Evolutionary conservation across 2,797 vertebrate species (phyloP), one percentile per base, ranked within the genome.

Genomic region (Hoplostethus atlanticus): DNA sequence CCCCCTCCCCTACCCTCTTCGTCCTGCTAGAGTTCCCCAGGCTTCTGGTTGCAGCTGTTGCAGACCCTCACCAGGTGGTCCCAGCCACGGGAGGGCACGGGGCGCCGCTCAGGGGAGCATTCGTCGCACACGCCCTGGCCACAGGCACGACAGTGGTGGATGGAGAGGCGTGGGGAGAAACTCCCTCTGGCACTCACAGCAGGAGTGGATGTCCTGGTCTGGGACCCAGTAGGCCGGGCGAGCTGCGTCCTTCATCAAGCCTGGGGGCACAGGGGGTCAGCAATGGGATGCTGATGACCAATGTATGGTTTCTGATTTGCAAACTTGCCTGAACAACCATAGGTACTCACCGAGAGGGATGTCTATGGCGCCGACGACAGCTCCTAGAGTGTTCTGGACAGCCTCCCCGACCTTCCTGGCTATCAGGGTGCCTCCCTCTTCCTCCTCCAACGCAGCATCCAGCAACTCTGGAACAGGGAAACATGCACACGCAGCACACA

Each of bases 211-310:
- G 89, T 99, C 97, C 46, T 99, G 97, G 84, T 99, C 98, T 0
- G 98, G 98, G 71, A 99, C 96, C 98, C 98, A 99, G 92, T 99
- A 99, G 0, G 97, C 94, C 0, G 98, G 98, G 30, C 98, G 95
- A 53, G 98, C 98, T 0, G 97, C 98, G 0, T 99, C 98, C 84
- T 99, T 99, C 59, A 99, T 93, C 68, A 99, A 92, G 64, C 98
- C 98, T 99, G 59, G 0, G 55, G 55, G 50, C 57, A 1, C 0
- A 3, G 1, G 36, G 4, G 5, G n/a, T 4, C 28, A 53, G 12
- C 51, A 10, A 11, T 11, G 51, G 21, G 4, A 3, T 2, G 21
- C 21, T 21, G 21, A 21, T 21, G 21, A 21, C 21, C 21, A n/a
- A n/a, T n/a, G n/a, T n/a, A n/a, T n/a, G n/a, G n/a, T 40, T 40